Evolutionary conservation across 2,888 invertebrate species (phyloP).

Genomic region (Hirtodrosophila histrioides): DNA sequence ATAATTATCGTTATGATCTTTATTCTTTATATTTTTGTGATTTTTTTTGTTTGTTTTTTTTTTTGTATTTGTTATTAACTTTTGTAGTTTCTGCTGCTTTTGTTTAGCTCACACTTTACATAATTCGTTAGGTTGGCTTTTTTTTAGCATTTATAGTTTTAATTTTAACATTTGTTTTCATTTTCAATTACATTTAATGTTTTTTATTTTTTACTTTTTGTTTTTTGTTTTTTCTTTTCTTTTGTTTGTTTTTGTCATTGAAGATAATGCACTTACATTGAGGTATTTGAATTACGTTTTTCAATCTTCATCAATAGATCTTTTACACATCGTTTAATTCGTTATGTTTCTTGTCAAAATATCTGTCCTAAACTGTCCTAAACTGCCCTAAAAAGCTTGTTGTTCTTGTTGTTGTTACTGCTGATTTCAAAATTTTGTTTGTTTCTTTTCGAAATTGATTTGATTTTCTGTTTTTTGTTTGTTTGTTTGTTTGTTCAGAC

Average conservation of each 20-base stretch:
- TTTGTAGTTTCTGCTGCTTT: slow-evolving; percentile 13
- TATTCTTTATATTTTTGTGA: slow-evolving; percentile 23
- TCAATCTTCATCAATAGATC: slow-evolving; percentile 71
- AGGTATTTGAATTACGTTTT: slow-evolving; percentile 80
- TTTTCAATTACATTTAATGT: slow-evolving; percentile 32
- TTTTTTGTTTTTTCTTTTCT: slow-evolving; percentile 32
- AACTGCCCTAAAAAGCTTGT: slow-evolving; percentile 48
- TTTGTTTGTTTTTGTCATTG: slow-evolving; percentile 56
- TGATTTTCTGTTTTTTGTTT: slow-evolving; percentile 17
- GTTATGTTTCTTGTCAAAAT: slow-evolving; percentile 31
- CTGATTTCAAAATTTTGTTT: slow-evolving; percentile 24
- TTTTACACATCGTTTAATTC: slow-evolving; percentile 35
- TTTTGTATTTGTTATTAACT: slow-evolving; percentile 9
- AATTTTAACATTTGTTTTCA: slow-evolving; percentile 43
- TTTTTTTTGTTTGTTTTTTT: slow-evolving; percentile 8
- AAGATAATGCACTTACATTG: slow-evolving; percentile 79
- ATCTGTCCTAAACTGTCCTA: slow-evolving; percentile 46
- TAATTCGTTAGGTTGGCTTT: slow-evolving; percentile 38
- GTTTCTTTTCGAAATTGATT: slow-evolving; percentile 18
- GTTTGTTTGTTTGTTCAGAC: slow-evolving; percentile 16
- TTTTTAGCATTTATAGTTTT: slow-evolving; percentile 23
- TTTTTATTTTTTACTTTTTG: slow-evolving; percentile 24
- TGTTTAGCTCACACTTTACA: slow-evolving; percentile 43
- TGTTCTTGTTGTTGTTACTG: slow-evolving; percentile 26
- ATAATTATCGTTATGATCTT: slow-evolving; percentile 28